Conservation (phyloP, 1,140 invertebrate genomes). For the Drosophila pandora region DNA sequence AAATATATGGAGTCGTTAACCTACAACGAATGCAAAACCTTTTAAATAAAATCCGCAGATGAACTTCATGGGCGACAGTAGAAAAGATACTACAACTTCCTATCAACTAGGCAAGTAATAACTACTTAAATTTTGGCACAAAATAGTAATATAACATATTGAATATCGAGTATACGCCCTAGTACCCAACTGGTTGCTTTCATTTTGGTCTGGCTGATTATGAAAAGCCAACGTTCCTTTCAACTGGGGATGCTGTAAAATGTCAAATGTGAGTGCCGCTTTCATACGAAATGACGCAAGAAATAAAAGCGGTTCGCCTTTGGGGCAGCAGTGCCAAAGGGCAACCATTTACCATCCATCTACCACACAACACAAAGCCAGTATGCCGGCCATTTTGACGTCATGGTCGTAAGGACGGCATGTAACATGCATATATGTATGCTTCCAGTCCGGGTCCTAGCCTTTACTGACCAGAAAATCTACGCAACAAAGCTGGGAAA, state of each 20-base stretch:
- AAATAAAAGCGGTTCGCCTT: conserved; percentile 56
- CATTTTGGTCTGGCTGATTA: conserved; percentile 30
- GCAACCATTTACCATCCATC: conserved; percentile 44
- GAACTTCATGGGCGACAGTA: not conserved
- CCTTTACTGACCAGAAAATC: conserved; percentile 45
- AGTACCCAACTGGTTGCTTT: not conserved
- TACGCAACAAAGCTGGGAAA: conserved; percentile 22
- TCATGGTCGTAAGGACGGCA: conserved; percentile 29
- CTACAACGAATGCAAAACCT: conserved; percentile 38
- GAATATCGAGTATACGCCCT: conserved; percentile 40
- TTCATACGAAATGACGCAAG: conserved; percentile 76
- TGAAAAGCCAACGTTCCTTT: conserved; percentile 36
- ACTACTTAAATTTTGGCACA: not conserved
- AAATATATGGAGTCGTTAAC: conserved; percentile 43
- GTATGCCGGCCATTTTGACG: conserved; percentile 39
- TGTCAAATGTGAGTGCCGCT: conserved; percentile 74
- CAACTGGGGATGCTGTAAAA: conserved; percentile 61
- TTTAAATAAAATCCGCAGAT: conserved; percentile 17
- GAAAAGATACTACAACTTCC: too few relatives aligned
- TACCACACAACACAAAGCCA: conserved; percentile 27
- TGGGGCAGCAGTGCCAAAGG: conserved; percentile 53
- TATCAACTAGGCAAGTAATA: not conserved
- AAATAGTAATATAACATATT: not conserved
- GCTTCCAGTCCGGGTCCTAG: not conserved
- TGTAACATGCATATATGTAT: conserved; percentile 1